These are phyloP conservation scores for Atherix ibis DNA, from an alignment of 2,888 invertebrate species.

Conservation along the genomic window DNA sequence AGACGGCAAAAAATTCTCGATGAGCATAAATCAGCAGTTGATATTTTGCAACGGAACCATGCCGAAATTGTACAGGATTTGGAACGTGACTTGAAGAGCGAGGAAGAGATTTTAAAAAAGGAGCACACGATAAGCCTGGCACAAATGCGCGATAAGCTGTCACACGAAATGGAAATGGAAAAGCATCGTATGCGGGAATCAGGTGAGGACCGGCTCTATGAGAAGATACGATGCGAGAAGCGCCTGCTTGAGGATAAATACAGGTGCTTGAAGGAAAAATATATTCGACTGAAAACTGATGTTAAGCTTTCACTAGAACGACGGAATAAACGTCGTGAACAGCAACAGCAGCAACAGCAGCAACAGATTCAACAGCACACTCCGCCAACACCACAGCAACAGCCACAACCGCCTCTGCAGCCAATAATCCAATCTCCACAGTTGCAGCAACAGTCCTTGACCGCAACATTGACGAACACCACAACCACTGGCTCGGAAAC, in stretches of 20 bases:
- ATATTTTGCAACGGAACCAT: slow-evolving; percentile 27
- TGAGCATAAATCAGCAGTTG: slow-evolving; percentile 34
- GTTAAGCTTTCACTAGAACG: slow-evolving; percentile 63
- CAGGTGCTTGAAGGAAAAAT: slow-evolving; percentile 64
- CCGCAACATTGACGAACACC: neutral
- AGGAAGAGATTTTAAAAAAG: slow-evolving; percentile 51
- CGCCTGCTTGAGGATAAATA: slow-evolving; percentile 64
- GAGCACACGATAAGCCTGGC: slow-evolving; percentile 50
- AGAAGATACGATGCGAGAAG: slow-evolving; percentile 52
- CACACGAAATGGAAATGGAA: slow-evolving; percentile 40
- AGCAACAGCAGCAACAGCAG: slow-evolving; percentile 30
- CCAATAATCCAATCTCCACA: no score
- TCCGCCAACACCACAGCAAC: no score
- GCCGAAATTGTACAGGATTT: slow-evolving; percentile 27
- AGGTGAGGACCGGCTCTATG: slow-evolving; percentile 37
- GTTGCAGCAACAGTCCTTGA: slow-evolving; percentile 15
- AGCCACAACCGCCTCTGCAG: no score
- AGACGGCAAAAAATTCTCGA: slow-evolving; percentile 38
- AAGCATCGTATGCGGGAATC: slow-evolving; percentile 28
- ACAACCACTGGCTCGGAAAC: slow-evolving; percentile 63
- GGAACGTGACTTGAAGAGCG: slow-evolving; percentile 28
- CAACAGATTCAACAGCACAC: no score
- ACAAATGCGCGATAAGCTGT: slow-evolving; percentile 44
- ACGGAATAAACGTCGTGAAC: slow-evolving; percentile 48
- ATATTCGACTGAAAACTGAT: slow-evolving; percentile 61